These are phyloP conservation scores for Dasypogon diadema DNA, from an alignment of 2,888 invertebrate genomes.

Conservation along the genomic window DNA sequence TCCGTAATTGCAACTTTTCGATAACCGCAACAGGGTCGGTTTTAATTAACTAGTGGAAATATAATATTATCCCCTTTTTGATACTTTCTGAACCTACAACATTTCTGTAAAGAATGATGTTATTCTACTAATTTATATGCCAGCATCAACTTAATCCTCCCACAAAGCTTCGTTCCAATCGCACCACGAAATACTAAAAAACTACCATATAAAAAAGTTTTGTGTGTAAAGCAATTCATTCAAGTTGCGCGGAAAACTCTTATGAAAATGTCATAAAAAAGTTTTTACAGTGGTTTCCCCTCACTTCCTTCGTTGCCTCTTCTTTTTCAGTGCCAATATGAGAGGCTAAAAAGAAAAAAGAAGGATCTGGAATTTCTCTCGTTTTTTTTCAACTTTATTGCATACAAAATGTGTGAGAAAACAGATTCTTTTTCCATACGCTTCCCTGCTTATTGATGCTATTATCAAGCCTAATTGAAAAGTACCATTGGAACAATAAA, in stretches of 20 bases:
- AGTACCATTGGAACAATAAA: too few relatives aligned
- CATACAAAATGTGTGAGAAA: neutral
- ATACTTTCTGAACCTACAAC: too few relatives aligned
- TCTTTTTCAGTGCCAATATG: neutral
- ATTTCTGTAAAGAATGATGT: too few relatives aligned
- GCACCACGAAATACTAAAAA: constrained; percentile 48
- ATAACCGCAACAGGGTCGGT: too few relatives aligned
- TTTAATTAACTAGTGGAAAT: too few relatives aligned
- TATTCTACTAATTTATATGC: too few relatives aligned
- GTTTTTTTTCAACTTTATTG: neutral
- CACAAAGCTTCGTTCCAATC: constrained; percentile 40
- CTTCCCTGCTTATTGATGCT: constrained; percentile 38
- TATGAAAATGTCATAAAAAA: constrained; percentile 51
- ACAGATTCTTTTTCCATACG: constrained; percentile 36
- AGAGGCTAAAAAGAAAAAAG: neutral
- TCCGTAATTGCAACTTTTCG: too few relatives aligned
- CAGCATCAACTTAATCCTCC: constrained; percentile 32
- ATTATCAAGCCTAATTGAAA: constrained; percentile 45
- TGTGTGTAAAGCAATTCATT: constrained; percentile 50
- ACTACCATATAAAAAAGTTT: constrained; percentile 48
- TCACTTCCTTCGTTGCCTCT: neutral
- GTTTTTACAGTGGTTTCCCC: constrained; percentile 32
- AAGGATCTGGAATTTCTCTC: neutral
- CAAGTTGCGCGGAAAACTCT: constrained; percentile 50
- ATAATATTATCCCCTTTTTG: too few relatives aligned